Conservation (phyloP, 2,113 vertebrate genomes). For the Hepsetus odoe region DNA sequence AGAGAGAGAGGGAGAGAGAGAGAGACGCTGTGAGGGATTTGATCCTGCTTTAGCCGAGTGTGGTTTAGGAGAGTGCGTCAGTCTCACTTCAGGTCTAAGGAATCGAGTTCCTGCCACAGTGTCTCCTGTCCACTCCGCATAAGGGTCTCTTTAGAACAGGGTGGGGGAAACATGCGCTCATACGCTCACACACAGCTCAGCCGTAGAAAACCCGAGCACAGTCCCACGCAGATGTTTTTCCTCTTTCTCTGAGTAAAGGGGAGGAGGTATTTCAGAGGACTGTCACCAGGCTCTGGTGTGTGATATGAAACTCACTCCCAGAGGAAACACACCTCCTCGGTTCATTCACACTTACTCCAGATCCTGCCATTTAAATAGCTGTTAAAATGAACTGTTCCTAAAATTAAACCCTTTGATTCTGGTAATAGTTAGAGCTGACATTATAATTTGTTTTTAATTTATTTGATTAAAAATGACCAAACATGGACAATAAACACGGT, state of each 20-base stretch:
- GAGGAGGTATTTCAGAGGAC: background rate
- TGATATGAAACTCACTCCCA: conserved; percentile 1
- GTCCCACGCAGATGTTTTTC: background rate
- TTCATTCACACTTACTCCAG: too few relatives aligned
- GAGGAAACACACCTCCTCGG: too few relatives aligned
- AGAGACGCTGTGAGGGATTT: conserved; percentile 23
- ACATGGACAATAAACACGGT: too few relatives aligned
- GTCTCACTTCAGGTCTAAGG: conserved; percentile 4
- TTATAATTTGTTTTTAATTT: too few relatives aligned
- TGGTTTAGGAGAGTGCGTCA: conserved; percentile 31
- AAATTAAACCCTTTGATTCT: too few relatives aligned
- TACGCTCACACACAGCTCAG: too few relatives aligned
- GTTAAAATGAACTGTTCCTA: too few relatives aligned
- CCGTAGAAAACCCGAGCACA: conserved; percentile 1
- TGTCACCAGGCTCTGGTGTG: conserved; percentile 31
- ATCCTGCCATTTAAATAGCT: too few relatives aligned
- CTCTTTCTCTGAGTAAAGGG: background rate
- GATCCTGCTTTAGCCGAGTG: conserved; percentile 36
- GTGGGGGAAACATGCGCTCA: background rate
- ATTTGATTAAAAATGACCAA: too few relatives aligned
- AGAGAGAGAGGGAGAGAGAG: background rate
- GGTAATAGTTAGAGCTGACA: too few relatives aligned
- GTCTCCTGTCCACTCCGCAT: conserved; percentile 5
- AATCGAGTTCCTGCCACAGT: conserved; percentile 35
- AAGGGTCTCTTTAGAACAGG: background rate